These are phyloP conservation scores for Luperina testacea DNA, from an alignment of 2,888 invertebrate genomes.

Conservation along the genomic window DNA sequence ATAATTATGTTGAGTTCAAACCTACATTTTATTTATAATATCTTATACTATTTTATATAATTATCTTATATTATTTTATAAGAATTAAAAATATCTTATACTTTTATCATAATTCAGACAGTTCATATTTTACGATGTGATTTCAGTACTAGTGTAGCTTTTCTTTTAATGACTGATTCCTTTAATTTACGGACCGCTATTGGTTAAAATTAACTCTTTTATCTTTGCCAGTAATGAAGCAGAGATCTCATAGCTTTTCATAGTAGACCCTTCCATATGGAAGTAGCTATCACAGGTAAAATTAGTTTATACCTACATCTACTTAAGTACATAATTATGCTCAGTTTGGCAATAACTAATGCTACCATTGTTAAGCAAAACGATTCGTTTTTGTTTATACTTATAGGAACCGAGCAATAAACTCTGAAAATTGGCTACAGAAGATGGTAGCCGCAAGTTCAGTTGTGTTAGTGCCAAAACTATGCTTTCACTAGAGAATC, in stretches of 20 bases:
- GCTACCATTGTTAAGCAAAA: too few species aligned
- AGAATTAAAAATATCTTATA: conserved; percentile 1
- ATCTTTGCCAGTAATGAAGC: too few species aligned
- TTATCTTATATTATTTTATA: too few species aligned
- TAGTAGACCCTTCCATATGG: too few species aligned
- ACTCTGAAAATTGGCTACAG: background rate
- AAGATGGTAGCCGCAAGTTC: background rate
- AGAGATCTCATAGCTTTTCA: too few species aligned
- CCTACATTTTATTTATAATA: background rate
- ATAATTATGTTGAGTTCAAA: conserved; percentile 18
- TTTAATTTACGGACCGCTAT: too few species aligned
- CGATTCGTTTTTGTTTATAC: too few species aligned
- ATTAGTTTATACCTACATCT: too few species aligned
- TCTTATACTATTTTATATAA: too few species aligned
- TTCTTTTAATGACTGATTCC: background rate
- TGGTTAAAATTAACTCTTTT: too few species aligned
- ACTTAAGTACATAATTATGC: too few species aligned
- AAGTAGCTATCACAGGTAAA: too few species aligned
- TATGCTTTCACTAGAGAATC: background rate
- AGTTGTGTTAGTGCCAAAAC: conserved; percentile 15
- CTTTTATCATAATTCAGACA: background rate
- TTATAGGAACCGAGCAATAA: background rate
- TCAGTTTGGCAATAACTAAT: background rate
- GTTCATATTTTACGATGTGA: background rate
- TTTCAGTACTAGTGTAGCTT: background rate